Conservation (phyloP, 2,888 invertebrate genomes). For the Galerucella nymphaeae region DNA sequence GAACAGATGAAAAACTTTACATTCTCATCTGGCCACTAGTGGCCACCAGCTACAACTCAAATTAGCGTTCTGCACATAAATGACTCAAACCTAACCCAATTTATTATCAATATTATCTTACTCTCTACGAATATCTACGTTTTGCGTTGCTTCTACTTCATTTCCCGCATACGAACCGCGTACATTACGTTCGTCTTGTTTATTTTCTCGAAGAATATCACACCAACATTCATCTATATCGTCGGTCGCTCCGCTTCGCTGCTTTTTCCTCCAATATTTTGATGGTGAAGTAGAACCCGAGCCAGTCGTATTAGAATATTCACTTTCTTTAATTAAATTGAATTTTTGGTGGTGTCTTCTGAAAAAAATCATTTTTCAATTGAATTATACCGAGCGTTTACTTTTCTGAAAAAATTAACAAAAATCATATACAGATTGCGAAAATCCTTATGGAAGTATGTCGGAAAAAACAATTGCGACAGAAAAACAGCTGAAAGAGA, state of each 20-base stretch:
- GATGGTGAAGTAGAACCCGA: background rate
- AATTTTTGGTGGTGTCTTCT: background rate
- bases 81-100: no score
- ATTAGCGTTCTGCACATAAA: no score
- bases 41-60: no score
- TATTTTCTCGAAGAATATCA: conserved; percentile 15
- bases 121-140: background rate
- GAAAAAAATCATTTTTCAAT: background rate
- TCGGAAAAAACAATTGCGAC: no score
- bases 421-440: no score
- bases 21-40: no score
- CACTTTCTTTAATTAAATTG: conserved; percentile 18
- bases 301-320: background rate
- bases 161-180: background rate
- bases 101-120: no score
- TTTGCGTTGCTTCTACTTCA: background rate
- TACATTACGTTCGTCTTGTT: conserved; percentile 2
- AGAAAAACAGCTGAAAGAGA: no score
- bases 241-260: background rate
- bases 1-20: no score
- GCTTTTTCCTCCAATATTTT: conserved; percentile 10
- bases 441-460: no score
- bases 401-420: no score
- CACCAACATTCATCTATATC: conserved; percentile 35
- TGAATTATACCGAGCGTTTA: no score